Percentiles rank a stretch among this genome's conserved stretches.
Conservation (phyloP, 2,797 vertebrate species). For the Enteromius anoplus region DNA sequence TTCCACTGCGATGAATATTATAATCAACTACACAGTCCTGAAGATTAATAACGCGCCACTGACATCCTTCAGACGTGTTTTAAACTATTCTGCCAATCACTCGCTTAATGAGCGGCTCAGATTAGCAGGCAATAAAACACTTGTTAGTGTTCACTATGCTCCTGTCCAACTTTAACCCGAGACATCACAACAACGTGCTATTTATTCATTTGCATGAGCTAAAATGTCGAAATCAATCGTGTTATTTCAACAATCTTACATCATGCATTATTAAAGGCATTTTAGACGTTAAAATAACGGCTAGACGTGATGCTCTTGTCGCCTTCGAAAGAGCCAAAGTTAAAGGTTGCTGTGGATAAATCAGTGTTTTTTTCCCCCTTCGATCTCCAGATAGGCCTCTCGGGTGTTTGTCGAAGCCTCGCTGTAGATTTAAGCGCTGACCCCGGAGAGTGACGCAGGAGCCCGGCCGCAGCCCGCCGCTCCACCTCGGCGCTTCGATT, state of each 20-base stretch:
- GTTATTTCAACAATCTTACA: slow-evolving; percentile 56
- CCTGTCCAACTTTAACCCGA: slow-evolving; percentile 64
- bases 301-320: slow-evolving; percentile 62
- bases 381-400: slow-evolving; percentile 75
- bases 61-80: slow-evolving; percentile 60
- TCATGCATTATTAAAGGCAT: slow-evolving; percentile 54
- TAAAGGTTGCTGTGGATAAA: slow-evolving; percentile 73
- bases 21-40: slow-evolving; percentile 67
- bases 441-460: slow-evolving; percentile 74
- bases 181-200: slow-evolving; percentile 50
- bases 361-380: slow-evolving; percentile 66
- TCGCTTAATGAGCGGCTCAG: background rate
- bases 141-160: slow-evolving; percentile 24
- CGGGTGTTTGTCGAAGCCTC: slow-evolving; percentile 83
- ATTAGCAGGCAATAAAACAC: background rate
- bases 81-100: background rate
- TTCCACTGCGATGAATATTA: slow-evolving; percentile 74
- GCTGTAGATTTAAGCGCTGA: slow-evolving; percentile 79
- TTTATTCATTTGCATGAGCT: slow-evolving; percentile 54
- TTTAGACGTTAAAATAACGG: slow-evolving; percentile 57
- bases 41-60: slow-evolving; percentile 58
- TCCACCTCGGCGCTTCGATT: slow-evolving; percentile 80
- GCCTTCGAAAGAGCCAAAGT: slow-evolving; percentile 67
- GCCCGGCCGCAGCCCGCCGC: slow-evolving; percentile 79
- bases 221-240: slow-evolving; percentile 50